Evolutionary conservation across 2,797 vertebrate genomes (phyloP).

Genomic region (Cryptoprocta ferox): DNA sequence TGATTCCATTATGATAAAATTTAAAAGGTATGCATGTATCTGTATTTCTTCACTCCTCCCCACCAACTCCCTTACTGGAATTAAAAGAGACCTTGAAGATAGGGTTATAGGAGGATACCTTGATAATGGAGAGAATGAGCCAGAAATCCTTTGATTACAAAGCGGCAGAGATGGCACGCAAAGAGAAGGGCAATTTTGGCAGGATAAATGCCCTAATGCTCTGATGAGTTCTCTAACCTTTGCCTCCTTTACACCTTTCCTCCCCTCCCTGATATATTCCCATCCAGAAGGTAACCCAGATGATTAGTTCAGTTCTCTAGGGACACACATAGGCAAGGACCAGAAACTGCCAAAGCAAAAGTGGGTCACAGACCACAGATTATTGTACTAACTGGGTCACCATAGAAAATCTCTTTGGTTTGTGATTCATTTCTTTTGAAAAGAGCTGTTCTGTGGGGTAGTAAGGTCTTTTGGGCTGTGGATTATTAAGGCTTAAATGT

Average conservation of each 20-base stretch:
- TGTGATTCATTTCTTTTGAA: constrained; percentile 40
- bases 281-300: background rate
- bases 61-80: background rate
- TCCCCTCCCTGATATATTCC: background rate
- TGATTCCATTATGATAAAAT: background rate
- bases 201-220: background rate
- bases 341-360: constrained; percentile 31
- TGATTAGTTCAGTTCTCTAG: background rate
- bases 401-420: background rate
- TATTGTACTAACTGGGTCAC: background rate
- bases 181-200: background rate
- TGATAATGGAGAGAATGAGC: background rate
- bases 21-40: background rate
- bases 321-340: background rate
- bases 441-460: background rate
- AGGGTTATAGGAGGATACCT: background rate
- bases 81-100: background rate
- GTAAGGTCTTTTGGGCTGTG: background rate
- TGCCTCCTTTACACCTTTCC: background rate
- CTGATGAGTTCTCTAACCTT: background rate
- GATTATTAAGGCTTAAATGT: background rate
- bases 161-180: background rate
- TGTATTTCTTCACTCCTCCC: background rate
- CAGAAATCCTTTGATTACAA: background rate
- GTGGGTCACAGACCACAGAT: background rate